phyloP scores from a whole-genome alignment of 2,888 invertebrate genomes.

The Encarsia formosa region DNA sequence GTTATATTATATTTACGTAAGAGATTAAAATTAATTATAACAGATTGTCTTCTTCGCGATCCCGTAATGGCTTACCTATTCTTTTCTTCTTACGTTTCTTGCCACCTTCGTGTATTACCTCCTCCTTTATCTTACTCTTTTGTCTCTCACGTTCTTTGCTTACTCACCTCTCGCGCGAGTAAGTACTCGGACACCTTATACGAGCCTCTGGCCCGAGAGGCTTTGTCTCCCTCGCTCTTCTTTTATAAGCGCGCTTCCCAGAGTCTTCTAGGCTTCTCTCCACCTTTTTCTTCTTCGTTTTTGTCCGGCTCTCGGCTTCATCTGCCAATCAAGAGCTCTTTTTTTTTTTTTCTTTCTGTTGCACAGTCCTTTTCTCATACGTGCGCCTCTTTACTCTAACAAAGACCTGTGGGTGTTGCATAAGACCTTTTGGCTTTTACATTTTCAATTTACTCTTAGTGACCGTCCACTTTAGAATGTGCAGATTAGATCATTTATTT shows the following conservation, averaged over 20 bases:
- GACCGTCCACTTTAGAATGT: too few species aligned
- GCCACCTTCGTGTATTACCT: slow-evolving; percentile 10
- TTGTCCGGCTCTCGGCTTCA: slow-evolving; percentile 10
- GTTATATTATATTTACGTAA: too few species aligned
- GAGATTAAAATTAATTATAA: too few species aligned
- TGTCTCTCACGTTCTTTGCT: slow-evolving; percentile 5
- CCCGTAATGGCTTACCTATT: too few species aligned
- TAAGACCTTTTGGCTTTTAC: slow-evolving; percentile 39
- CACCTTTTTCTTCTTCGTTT: slow-evolving; percentile 12
- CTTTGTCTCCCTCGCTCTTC: too few species aligned
- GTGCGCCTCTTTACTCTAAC: too few species aligned
- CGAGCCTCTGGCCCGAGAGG: too few species aligned
- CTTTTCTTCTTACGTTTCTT: neutral
- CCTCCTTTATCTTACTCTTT: slow-evolving; percentile 8
- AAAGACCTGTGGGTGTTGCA: slow-evolving; percentile 45
- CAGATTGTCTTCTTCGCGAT: too few species aligned
- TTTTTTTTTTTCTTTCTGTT: neutral
- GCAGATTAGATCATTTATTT: too few species aligned
- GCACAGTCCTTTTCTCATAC: neutral
- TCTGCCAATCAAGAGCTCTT: slow-evolving; percentile 13
- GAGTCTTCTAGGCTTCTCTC: too few species aligned
- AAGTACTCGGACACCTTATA: too few species aligned
- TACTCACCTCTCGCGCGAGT: neutral
- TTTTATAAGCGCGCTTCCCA: slow-evolving; percentile 18
- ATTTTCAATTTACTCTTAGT: slow-evolving; percentile 42